Base-by-base conservation (phyloP, 1,140 invertebrate species). In the Chrysomallon squamiferum region DNA sequence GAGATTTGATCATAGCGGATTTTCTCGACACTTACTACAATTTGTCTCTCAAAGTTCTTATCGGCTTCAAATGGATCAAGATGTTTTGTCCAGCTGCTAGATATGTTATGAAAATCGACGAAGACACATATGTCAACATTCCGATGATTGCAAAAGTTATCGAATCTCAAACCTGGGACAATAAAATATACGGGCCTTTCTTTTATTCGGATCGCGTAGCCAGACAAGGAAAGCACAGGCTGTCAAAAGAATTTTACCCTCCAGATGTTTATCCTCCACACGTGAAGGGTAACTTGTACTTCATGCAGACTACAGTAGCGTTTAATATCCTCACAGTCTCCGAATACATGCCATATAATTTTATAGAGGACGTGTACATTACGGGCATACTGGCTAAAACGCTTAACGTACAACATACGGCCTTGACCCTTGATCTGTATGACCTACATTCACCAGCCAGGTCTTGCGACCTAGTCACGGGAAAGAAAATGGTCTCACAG, bases 41-140 rank as follows among this genome's bases (percentile, higher is more conserved):
- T 84, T 88, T 95, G 84, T 94, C 93, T 1, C 93, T 93, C 74
- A 95, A 95, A 83, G 92, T 93, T 84, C 89, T 92, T 6, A 92
- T 93, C 89, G 90, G 89, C 5, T 87, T 95, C 27, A 92, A 93
- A 79, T 95, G 93, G 91, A 88, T 90, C 52, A 87, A 89, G 7
- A 89, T 91, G 78, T 88, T 90, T 82, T 90, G 86, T 79, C 72
- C 73, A 66, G 86, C 88, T 71, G 91, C 91, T 1, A 66, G 61
- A 65, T 85, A 76, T 66, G 65, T 88, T 29, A 67, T 88, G 57
- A 88, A 88, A 75, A 82, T 83, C 4, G 88, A 89, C 68, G 88
- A 89, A 56, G 88, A 89, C 69, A 85, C 87, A 62, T 88, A 87
- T 68, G 73, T 89, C 3, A 85, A 89, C 56, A 63, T 76, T 25